These are phyloP conservation scores for Sorex maritimensis DNA, from an alignment of 2,797 vertebrate genomes.

Conservation along the genomic window DNA sequence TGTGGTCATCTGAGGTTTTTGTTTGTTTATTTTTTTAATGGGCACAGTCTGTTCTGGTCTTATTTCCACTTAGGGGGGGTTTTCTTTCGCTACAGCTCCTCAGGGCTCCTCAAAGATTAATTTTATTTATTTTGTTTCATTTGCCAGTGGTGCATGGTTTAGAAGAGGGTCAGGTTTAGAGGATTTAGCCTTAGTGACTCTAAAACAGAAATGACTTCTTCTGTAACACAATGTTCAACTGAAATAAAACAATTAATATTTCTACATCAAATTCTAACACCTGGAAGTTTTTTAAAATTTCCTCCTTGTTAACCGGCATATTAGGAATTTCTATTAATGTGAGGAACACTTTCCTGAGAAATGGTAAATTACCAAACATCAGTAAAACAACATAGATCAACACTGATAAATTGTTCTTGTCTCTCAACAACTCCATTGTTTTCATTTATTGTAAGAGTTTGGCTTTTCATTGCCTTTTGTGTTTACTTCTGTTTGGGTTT, in stretches of 20 bases:
- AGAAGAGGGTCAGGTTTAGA: conserved; percentile 64
- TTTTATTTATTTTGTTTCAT: conserved; percentile 80
- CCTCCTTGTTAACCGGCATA: not conserved
- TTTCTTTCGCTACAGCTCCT: conserved; percentile 77
- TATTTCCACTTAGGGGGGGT: conserved; percentile 84
- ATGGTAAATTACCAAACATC: conserved; percentile 3
- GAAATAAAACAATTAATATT: conserved; percentile 40
- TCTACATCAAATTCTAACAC: not conserved
- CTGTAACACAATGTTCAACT: not conserved
- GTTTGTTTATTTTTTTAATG: conserved; percentile 54
- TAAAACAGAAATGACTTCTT: conserved; percentile 20
- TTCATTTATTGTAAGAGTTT: conserved; percentile 13
- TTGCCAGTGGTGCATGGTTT: conserved; percentile 52
- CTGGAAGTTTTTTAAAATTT: not conserved
- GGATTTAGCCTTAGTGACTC: conserved; percentile 63
- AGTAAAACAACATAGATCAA: not conserved
- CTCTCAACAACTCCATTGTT: not conserved
- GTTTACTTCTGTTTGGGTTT: no score
- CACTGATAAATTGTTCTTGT: not conserved
- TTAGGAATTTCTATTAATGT: not conserved
- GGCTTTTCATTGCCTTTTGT: not conserved
- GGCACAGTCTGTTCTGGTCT: conserved; percentile 87
- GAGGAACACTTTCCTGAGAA: conserved; percentile 22
- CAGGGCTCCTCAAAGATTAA: conserved; percentile 81
- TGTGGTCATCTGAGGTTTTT: conserved; percentile 70